phyloP scores from a whole-genome alignment of 2,113 vertebrate species.

The human region DNA sequence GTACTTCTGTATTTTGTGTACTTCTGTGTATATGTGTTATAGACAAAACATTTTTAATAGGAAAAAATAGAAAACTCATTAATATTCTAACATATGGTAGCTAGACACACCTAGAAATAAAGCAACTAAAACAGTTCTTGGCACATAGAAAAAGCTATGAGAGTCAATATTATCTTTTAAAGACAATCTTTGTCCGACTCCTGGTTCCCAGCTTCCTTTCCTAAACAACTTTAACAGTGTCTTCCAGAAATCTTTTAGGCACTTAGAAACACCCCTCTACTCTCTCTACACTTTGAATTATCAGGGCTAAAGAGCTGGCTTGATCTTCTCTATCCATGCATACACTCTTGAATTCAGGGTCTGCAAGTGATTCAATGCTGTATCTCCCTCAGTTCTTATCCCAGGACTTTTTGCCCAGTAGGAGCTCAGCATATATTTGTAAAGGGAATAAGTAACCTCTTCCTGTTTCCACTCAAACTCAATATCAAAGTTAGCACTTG shows the following conservation, averaged over 20 bases:
- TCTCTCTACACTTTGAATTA: neutral
- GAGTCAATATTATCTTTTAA: too few species aligned
- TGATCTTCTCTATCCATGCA: neutral
- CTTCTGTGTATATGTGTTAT: neutral
- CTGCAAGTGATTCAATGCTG: neutral
- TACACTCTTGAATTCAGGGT: neutral
- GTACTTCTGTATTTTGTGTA: neutral
- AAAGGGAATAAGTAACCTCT: neutral
- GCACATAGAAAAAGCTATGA: too few species aligned
- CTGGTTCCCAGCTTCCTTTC: neutral
- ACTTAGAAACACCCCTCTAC: neutral
- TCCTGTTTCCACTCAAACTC: slow-evolving; percentile 1
- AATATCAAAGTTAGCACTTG: neutral
- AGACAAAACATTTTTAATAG: neutral
- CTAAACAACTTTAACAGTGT: neutral
- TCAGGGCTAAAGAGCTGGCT: neutral
- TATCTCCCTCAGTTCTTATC: neutral
- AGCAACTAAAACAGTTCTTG: neutral
- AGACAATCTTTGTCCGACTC: neutral
- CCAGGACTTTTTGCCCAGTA: neutral
- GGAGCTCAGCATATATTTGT: neutral
- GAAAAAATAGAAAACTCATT: neutral
- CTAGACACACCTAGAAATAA: neutral
- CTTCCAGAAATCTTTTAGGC: neutral
- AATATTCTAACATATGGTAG: neutral